Evolutionary conservation across 2,888 invertebrate species (phyloP).

Genomic region (Ormyrus thymus): DNA sequence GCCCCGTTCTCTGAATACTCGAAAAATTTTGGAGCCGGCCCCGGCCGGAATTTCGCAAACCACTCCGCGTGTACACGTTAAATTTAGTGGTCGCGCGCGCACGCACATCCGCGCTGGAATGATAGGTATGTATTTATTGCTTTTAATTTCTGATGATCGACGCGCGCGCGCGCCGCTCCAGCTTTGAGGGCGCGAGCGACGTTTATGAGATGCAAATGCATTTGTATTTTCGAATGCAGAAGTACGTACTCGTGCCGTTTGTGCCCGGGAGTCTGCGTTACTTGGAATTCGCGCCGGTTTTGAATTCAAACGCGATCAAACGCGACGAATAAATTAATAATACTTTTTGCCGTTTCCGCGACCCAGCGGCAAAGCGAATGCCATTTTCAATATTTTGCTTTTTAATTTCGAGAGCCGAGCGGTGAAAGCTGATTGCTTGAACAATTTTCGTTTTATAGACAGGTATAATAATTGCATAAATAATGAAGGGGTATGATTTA

Average conservation of each 20-base stretch:
- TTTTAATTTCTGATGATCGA: slow-evolving; percentile 44
- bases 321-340: slow-evolving; percentile 41
- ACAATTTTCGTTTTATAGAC: slow-evolving; percentile 3
- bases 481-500: no score
- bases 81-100: slow-evolving; percentile 8
- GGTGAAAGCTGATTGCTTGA: slow-evolving; percentile 13
- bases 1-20: slow-evolving; percentile 3
- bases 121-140: slow-evolving; percentile 43
- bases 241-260: slow-evolving; percentile 23
- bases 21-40: slow-evolving; percentile 21
- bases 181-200: slow-evolving; percentile 12
- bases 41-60: neutral
- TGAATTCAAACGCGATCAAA: slow-evolving; percentile 35
- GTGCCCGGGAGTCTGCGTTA: slow-evolving; percentile 3
- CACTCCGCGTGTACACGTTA: slow-evolving; percentile 1
- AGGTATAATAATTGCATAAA: neutral
- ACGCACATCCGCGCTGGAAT: neutral
- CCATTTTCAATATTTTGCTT: slow-evolving; percentile 6
- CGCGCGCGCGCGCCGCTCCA: slow-evolving; percentile 3
- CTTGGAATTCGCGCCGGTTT: slow-evolving; percentile 21
- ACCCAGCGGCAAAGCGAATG: slow-evolving; percentile 11
- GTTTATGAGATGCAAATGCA: slow-evolving; percentile 47
- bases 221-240: slow-evolving; percentile 31
- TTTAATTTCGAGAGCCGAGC: neutral
- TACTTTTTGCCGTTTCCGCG: slow-evolving; percentile 26